phyloP scores from a whole-genome alignment of 2,797 vertebrate species.

The Tympanoctomys barrerae region DNA sequence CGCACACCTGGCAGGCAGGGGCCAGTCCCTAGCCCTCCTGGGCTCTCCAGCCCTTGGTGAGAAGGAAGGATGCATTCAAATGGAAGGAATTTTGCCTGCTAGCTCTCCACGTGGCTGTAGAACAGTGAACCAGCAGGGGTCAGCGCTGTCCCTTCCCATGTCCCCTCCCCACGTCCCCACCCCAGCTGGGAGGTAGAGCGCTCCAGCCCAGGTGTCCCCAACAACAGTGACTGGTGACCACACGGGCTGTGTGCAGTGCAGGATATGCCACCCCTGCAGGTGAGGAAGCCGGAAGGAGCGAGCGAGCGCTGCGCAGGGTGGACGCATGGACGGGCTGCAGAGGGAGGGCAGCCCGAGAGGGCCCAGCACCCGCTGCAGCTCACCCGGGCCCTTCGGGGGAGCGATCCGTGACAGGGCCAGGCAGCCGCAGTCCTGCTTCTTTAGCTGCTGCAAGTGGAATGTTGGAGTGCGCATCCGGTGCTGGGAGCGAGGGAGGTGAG shows the following conservation, averaged over 20 bases:
- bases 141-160: no score
- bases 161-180: no score
- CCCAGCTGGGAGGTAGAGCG: no score
- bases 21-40: no score
- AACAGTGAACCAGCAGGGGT: no score
- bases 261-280: neutral
- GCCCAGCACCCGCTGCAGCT: no score
- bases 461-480: conserved; percentile 48
- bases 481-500: neutral
- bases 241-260: no score
- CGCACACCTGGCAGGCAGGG: no score
- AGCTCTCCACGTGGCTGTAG: no score
- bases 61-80: no score
- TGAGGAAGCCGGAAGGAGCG: neutral
- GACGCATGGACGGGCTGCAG: neutral
- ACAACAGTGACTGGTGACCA: neutral
- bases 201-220: neutral
- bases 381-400: neutral
- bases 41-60: no score
- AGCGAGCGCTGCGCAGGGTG: neutral
- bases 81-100: no score
- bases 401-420: conserved; percentile 63
- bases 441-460: conserved; percentile 60
- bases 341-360: neutral
- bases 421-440: conserved; percentile 30